Percentiles rank a stretch among this genome's conserved stretches.
phyloP scores from a whole-genome alignment of 35 echinoderm and acorn worm species.

The Patiria miniata region DNA sequence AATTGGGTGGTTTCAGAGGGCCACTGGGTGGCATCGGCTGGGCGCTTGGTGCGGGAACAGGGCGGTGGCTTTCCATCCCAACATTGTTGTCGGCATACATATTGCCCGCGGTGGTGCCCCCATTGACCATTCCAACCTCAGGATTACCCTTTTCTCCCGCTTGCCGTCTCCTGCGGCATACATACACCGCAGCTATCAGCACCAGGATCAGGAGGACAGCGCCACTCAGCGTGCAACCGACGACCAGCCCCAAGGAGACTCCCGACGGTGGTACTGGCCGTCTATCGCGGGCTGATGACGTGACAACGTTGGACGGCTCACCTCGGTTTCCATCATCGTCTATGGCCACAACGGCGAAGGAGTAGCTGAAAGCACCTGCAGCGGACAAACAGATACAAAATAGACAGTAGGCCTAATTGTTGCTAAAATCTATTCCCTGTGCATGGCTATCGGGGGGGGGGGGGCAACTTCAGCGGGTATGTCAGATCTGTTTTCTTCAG shows the following conservation, averaged over 20 bases:
- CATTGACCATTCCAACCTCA: not conserved
- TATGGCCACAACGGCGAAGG: slow-evolving; percentile 68
- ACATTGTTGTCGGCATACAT: not conserved
- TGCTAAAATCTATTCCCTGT: too few relatives aligned
- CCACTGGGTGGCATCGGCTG: too few relatives aligned
- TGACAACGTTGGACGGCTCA: slow-evolving; percentile 63
- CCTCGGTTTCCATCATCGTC: slow-evolving; percentile 70
- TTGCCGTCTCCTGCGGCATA: not conserved
- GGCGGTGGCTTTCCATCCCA: too few relatives aligned
- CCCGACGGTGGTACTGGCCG: not conserved
- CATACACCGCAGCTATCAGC: not conserved
- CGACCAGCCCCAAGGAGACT: not conserved
- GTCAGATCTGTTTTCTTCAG: too few relatives aligned
- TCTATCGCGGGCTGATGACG: slow-evolving; percentile 39
- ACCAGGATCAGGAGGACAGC: not conserved
- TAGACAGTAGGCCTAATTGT: too few relatives aligned
- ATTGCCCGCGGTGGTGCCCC: not conserved
- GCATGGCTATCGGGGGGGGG: too few relatives aligned
- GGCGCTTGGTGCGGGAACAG: too few relatives aligned
- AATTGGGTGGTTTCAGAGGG: too few relatives aligned
- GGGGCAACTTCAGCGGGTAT: too few relatives aligned
- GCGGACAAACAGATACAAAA: slow-evolving; percentile 18
- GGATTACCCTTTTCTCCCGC: not conserved
- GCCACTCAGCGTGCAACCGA: not conserved
- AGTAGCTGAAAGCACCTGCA: slow-evolving; percentile 51